Conservation (phyloP, 2,888 invertebrate species). For the Latrodectus elegans region DNA sequence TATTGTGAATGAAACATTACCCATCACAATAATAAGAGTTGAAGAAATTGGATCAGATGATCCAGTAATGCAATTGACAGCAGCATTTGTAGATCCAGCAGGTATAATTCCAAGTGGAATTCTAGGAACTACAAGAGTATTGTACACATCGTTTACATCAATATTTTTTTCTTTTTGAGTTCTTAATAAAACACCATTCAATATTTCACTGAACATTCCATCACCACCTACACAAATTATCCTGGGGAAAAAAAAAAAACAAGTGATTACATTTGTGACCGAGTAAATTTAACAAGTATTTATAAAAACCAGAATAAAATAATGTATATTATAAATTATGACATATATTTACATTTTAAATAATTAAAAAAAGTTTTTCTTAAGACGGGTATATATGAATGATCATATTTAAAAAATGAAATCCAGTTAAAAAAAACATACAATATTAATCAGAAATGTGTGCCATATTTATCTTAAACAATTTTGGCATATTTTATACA, state of each 20-base stretch:
- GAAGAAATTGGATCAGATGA: conserved; percentile 86
- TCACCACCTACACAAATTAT: conserved; percentile 90
- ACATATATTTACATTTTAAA: too few relatives aligned
- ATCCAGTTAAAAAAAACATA: too few relatives aligned
- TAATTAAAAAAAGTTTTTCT: too few relatives aligned
- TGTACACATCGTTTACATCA: conserved; percentile 78
- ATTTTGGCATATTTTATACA: too few relatives aligned
- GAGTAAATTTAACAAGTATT: too few relatives aligned
- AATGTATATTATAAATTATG: too few relatives aligned
- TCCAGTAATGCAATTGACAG: conserved; percentile 86
- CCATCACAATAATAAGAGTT: conserved; percentile 87
- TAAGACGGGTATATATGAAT: too few relatives aligned
- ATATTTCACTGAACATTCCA: conserved; percentile 87
- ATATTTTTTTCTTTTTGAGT: conserved; percentile 78
- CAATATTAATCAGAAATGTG: too few relatives aligned
- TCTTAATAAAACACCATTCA: conserved; percentile 82
- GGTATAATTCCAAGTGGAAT: conserved; percentile 83
- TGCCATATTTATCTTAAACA: too few relatives aligned
- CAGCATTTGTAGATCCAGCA: conserved; percentile 84
- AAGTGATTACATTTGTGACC: background rate
- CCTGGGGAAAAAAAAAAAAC: conserved; percentile 77
- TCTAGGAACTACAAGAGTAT: conserved; percentile 73
- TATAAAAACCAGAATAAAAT: too few relatives aligned
- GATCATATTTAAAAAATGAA: too few relatives aligned
- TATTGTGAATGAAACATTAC: conserved; percentile 73